Evolutionary conservation across 2,797 vertebrate genomes (phyloP).

Genomic region (Lophura swinhoii): DNA sequence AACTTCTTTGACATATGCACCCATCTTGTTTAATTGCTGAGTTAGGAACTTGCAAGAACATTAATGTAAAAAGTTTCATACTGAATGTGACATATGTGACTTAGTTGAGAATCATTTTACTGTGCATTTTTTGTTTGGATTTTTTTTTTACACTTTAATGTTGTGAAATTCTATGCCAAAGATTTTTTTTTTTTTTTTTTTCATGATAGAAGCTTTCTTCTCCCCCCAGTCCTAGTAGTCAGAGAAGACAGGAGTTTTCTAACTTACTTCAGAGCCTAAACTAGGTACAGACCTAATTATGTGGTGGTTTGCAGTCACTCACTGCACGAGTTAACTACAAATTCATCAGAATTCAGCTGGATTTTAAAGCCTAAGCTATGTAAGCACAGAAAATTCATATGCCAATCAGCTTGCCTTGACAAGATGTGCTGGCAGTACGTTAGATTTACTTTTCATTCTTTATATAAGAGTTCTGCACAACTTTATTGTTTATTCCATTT

Average conservation of each 20-base stretch:
- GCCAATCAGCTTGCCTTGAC: background rate
- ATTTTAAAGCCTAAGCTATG: background rate
- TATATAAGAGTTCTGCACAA: background rate
- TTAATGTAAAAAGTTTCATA: background rate
- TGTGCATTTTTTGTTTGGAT: too few species aligned
- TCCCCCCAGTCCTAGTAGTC: too few species aligned
- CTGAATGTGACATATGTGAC: background rate
- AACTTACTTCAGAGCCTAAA: background rate
- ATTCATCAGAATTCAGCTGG: background rate
- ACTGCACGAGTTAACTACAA: background rate
- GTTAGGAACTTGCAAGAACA: background rate
- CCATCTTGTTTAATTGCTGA: background rate
- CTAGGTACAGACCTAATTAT: background rate
- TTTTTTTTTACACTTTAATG: background rate
- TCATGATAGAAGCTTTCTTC: background rate
- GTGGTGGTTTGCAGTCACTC: background rate
- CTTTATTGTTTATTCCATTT: background rate
- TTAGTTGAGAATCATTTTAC: background rate
- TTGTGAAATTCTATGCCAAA: background rate
- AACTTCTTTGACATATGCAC: background rate
- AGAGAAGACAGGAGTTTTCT: background rate
- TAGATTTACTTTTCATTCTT: background rate
- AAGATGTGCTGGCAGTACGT: background rate
- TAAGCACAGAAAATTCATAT: background rate
- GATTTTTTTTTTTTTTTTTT: background rate